Evolutionary conservation across 1,140 invertebrate genomes (phyloP).

Genomic region (Laupala kohalensis): DNA sequence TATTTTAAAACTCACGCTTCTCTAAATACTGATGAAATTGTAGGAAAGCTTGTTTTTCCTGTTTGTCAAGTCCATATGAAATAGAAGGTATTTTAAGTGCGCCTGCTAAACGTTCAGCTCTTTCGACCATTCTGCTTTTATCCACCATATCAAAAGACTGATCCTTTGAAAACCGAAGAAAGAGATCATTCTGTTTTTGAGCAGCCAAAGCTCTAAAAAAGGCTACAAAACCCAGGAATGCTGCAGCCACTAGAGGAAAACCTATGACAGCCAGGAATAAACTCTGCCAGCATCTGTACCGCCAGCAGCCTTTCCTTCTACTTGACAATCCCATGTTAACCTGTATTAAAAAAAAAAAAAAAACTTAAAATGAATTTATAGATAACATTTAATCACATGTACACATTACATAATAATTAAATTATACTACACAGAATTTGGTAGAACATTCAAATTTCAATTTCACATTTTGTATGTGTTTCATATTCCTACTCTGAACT

Average conservation of each 20-base stretch:
- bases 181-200: not conserved
- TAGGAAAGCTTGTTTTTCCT: slow-evolving; percentile 16
- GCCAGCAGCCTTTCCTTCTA: slow-evolving; percentile 12
- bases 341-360: not conserved
- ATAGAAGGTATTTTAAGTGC: slow-evolving; percentile 17
- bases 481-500: too few relatives aligned
- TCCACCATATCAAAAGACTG: slow-evolving; percentile 15
- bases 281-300: slow-evolving; percentile 13
- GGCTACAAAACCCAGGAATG: slow-evolving; percentile 8
- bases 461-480: too few relatives aligned
- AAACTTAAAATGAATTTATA: too few relatives aligned
- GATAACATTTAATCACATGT: too few relatives aligned
- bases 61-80: slow-evolving; percentile 16
- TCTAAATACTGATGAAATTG: slow-evolving; percentile 16
- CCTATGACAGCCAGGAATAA: slow-evolving; percentile 12
- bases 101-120: slow-evolving; percentile 17
- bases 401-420: too few relatives aligned
- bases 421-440: too few relatives aligned
- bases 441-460: too few relatives aligned
- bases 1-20: slow-evolving; percentile 16
- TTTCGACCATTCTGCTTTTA: slow-evolving; percentile 12
- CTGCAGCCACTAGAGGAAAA: slow-evolving; percentile 9
- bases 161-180: slow-evolving; percentile 9
- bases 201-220: slow-evolving; percentile 10
- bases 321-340: slow-evolving; percentile 9